phyloP scores from a whole-genome alignment of 1,140 invertebrate genomes.

The Ectropis grisescens region DNA sequence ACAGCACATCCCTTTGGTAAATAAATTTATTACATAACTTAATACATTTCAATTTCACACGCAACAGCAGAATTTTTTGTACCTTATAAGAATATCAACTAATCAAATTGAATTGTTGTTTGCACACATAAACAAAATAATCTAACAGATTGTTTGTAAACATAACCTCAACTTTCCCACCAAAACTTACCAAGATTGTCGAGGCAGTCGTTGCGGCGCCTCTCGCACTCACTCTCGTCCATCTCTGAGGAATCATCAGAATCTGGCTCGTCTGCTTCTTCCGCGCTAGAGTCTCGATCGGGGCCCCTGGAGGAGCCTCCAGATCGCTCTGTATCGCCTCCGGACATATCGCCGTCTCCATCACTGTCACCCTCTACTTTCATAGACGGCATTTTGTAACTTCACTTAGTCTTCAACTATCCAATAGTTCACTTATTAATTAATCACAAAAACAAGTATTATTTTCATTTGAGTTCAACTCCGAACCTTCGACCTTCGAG shows the following conservation, averaged over 20 bases:
- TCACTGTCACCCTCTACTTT: slow-evolving; percentile 73
- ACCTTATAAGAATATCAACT: too few relatives aligned
- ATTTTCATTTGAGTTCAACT: too few relatives aligned
- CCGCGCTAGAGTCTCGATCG: slow-evolving; percentile 79
- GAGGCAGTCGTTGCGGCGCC: slow-evolving; percentile 83
- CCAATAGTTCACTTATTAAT: too few relatives aligned
- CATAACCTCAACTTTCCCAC: slow-evolving; percentile 60
- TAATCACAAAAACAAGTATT: too few relatives aligned
- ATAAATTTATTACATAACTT: too few relatives aligned
- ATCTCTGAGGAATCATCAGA: slow-evolving; percentile 90
- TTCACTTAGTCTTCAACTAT: too few relatives aligned
- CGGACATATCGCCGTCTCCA: slow-evolving; percentile 73
- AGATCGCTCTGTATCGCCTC: slow-evolving; percentile 74
- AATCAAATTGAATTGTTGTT: too few relatives aligned
- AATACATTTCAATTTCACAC: too few relatives aligned
- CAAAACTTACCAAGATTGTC: slow-evolving; percentile 82
- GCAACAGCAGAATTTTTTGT: too few relatives aligned
- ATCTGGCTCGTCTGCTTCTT: slow-evolving; percentile 78
- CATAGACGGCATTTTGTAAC: slow-evolving; percentile 67
- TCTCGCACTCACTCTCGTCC: slow-evolving; percentile 93
- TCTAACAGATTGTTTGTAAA: slow-evolving; percentile 50
- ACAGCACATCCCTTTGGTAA: too few relatives aligned
- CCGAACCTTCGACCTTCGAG: too few relatives aligned
- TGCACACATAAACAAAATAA: slow-evolving; percentile 4
- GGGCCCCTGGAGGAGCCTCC: slow-evolving; percentile 73